phyloP scores from a whole-genome alignment of 2,797 vertebrate species.

The Macropodus opercularis region DNA sequence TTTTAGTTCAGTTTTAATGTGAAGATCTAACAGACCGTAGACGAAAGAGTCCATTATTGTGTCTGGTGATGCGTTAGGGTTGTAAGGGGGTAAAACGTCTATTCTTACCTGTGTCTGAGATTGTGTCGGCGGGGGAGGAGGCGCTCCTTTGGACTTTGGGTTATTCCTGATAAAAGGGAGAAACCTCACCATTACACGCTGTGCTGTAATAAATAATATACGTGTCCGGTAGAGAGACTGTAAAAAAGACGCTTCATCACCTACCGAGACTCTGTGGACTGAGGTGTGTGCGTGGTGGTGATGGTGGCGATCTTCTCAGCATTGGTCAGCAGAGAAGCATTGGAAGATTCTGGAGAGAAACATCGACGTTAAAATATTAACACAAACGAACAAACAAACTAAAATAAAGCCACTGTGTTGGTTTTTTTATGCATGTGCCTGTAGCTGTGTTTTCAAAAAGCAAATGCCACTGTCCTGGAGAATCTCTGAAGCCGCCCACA shows the following conservation, averaged over 20 bases:
- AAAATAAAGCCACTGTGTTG: constrained; percentile 21
- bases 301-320: constrained; percentile 98
- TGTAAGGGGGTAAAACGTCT: too few species aligned
- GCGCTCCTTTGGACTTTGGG: constrained; percentile 91
- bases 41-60: too few species aligned
- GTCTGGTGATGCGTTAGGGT: too few species aligned
- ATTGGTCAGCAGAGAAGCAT: constrained; percentile 95
- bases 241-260: neutral
- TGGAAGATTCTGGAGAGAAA: constrained; percentile 88
- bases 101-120: constrained; percentile 85
- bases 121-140: constrained; percentile 82
- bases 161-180: constrained; percentile 86
- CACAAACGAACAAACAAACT: neutral
- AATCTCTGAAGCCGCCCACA: constrained; percentile 39
- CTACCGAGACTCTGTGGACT: constrained; percentile 80
- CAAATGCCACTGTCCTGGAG: constrained; percentile 45
- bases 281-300: constrained; percentile 94
- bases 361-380: neutral
- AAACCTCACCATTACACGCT: neutral
- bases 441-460: constrained; percentile 31
- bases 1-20: too few species aligned
- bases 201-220: neutral
- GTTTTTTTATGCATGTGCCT: constrained; percentile 32
- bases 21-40: too few species aligned
- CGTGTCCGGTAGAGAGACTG: too few species aligned